These are phyloP conservation scores for Ianthella basta DNA, from an alignment of 37 sponge, comb jelly and placozoan species.

Conservation along the genomic window DNA sequence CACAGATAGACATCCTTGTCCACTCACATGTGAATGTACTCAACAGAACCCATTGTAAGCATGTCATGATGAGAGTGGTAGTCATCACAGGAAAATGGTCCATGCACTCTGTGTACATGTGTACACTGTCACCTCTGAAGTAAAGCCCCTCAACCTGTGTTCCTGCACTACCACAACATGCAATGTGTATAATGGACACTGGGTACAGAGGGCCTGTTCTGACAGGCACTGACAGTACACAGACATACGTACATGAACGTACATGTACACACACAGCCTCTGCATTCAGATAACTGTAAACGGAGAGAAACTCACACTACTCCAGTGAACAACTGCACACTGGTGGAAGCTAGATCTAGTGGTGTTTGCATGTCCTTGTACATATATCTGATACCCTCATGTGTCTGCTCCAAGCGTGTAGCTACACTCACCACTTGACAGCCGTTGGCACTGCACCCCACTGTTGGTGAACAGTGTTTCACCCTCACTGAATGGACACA, in stretches of 20 bases:
- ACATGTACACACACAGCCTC: constrained; percentile 2
- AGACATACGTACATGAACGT: not conserved
- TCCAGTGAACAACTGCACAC: not conserved
- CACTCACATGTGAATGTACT: too few relatives aligned
- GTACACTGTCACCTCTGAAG: too few relatives aligned
- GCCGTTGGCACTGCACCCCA: not conserved
- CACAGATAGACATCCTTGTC: too few relatives aligned
- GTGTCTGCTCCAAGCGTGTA: not conserved
- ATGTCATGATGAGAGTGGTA: too few relatives aligned
- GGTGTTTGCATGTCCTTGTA: not conserved
- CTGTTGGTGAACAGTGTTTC: not conserved
- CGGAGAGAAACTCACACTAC: not conserved
- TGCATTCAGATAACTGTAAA: not conserved
- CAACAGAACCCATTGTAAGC: too few relatives aligned
- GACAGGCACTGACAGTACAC: not conserved
- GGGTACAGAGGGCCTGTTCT: too few relatives aligned
- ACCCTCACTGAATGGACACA: not conserved
- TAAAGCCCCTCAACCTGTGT: too few relatives aligned
- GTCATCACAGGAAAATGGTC: too few relatives aligned
- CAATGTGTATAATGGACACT: too few relatives aligned
- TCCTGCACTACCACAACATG: too few relatives aligned
- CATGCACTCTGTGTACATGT: too few relatives aligned
- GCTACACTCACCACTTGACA: constrained; percentile 7
- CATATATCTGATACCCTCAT: not conserved
- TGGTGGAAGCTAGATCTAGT: not conserved